phyloP scores from a whole-genome alignment of 2,113 vertebrate genomes.

The Etheostoma spectabile region DNA sequence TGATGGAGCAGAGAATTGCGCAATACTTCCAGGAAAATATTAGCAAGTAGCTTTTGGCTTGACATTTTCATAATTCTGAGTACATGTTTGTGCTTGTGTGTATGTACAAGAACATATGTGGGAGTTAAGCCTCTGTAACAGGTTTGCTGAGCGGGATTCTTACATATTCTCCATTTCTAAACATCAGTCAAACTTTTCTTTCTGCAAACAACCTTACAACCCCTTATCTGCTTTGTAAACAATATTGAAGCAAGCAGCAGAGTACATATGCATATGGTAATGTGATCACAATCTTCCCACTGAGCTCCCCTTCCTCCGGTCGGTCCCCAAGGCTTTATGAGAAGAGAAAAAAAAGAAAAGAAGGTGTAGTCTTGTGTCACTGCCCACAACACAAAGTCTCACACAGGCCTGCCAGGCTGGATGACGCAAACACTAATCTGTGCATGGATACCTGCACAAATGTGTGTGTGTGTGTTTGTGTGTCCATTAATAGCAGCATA shows the following conservation, averaged over 20 bases:
- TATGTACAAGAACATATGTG: neutral
- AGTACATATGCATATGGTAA: constrained; percentile 8
- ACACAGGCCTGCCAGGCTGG: constrained; percentile 46
- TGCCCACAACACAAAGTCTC: constrained; percentile 33
- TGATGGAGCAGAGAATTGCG: constrained; percentile 8
- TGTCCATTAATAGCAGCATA: constrained; percentile 20
- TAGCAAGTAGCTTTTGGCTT: neutral
- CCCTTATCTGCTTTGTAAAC: constrained; percentile 38
- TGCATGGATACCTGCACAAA: constrained; percentile 2
- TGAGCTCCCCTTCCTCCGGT: neutral
- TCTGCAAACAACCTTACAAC: neutral
- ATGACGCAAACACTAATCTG: constrained; percentile 40
- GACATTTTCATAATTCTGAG: neutral
- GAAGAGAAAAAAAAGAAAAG: neutral
- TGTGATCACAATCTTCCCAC: constrained; percentile 37
- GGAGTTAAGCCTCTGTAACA: neutral
- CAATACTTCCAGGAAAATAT: constrained; percentile 1
- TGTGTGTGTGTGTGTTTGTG: constrained; percentile 2
- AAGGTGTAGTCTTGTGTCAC: constrained; percentile 18
- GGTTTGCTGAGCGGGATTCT: neutral
- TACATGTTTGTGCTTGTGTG: constrained; percentile 21
- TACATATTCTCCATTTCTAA: neutral
- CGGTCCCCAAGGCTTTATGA: constrained; percentile 7
- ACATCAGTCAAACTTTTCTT: neutral
- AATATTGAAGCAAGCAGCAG: constrained; percentile 17